Evolutionary conservation across 64 coral and sea anemone species (phyloP).

Genomic region (Pocillopora damicornis): DNA sequence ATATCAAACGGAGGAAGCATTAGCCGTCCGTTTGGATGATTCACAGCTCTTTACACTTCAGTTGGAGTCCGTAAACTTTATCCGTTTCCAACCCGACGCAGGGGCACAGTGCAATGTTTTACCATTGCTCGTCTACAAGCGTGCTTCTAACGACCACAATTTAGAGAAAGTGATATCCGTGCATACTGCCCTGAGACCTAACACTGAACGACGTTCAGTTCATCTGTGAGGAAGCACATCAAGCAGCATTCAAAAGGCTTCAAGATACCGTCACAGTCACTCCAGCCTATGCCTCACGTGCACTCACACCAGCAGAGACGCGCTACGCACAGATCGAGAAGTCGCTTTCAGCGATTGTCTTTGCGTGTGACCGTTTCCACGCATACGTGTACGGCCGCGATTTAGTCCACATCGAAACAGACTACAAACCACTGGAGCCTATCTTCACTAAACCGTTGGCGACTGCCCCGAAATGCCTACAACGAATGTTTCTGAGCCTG

Average conservation of each 20-base stretch:
- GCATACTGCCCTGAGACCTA: not conserved
- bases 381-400: not conserved
- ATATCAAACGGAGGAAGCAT: too few relatives aligned
- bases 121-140: too few relatives aligned
- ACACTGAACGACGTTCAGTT: not conserved
- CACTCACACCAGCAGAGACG: not conserved
- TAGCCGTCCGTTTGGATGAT: too few relatives aligned
- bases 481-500: not conserved
- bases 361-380: not conserved
- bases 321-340: not conserved
- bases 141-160: too few relatives aligned
- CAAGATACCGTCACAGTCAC: not conserved
- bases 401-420: not conserved
- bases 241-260: not conserved
- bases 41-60: too few relatives aligned
- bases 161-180: too few relatives aligned
- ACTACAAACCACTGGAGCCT: not conserved
- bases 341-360: not conserved
- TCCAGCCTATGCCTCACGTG: not conserved
- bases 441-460: not conserved
- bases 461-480: not conserved
- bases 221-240: not conserved
- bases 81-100: too few relatives aligned
- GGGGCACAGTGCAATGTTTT: too few relatives aligned
- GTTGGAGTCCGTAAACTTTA: too few relatives aligned